Base-by-base conservation (phyloP, 2,888 invertebrate species). In the Thyatira batis region DNA sequence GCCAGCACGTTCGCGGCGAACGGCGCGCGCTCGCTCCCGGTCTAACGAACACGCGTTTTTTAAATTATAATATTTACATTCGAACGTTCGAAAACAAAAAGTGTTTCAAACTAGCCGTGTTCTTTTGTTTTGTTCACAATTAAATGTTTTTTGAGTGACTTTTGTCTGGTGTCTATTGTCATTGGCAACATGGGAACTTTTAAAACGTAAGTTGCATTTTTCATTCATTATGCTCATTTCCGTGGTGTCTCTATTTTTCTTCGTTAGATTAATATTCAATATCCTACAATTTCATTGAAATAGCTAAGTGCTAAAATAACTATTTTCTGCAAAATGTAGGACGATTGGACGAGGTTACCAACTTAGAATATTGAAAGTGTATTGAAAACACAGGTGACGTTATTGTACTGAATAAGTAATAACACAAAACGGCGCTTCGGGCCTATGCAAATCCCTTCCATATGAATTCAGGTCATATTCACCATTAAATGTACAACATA, bases 111-210 rank as follows among this genome's bases (percentile, higher is more conserved):
- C 62, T 67, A 68, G 59, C 67, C 69, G 76, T 77, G 79, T 55
- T 76, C 56, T 65, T 70, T 72, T 71, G 74, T 73, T 77, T 65
- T 66, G 73, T 73, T 67, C 53, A 61, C 61, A 69, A 73, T 74
- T 74, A 69, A 71, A 77, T 78, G 80, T 74, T 78, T 78, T 75
- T 72, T 81, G 64, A 78, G 85, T 87, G 84, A 78, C 72, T 73
- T 71, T 67, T 72, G 70, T 74, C 60, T 72, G 72, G 76, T 78
- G 67, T 72, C 66, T 71, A 69, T 77, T 74, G 73, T 73, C 66
- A 68, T 71, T 79, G 75, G 67, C 76, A 81, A 71, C 73, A 89
- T 89, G 89, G 89, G 87, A 85, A 83, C 80, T 71, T 71, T 71
- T 77, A 71, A 74, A 78, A 83, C 76, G 89, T 90, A 78, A 89